Evolutionary conservation across 2,797 vertebrate species (phyloP).

Genomic region (Neomorphus geoffroyi): DNA sequence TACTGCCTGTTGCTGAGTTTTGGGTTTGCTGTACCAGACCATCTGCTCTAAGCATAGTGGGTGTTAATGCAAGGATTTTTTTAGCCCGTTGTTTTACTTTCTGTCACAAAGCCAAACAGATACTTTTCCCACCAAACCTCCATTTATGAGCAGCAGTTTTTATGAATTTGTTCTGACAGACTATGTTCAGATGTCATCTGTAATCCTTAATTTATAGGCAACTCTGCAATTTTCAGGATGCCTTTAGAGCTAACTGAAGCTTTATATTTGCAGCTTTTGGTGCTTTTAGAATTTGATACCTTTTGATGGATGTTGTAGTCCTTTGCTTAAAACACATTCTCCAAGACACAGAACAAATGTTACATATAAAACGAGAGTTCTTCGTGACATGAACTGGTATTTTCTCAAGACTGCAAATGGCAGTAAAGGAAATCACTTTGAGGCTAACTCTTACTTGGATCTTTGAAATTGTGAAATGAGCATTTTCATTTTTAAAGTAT

Average conservation of each 20-base stretch:
- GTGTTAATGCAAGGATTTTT: neutral
- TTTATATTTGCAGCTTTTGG: neutral
- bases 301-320: neutral
- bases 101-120: neutral
- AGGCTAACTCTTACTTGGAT: neutral
- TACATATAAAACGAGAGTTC: neutral
- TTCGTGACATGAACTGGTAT: accelerated
- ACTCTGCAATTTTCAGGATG: neutral
- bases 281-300: neutral
- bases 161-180: neutral
- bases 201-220: neutral
- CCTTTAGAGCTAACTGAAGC: neutral
- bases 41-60: neutral
- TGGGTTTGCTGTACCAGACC: neutral
- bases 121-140: neutral
- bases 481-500: neutral
- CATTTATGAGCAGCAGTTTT: neutral
- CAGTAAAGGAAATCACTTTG: neutral
- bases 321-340: neutral
- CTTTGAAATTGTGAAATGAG: neutral
- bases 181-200: neutral
- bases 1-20: neutral
- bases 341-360: neutral
- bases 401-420: neutral
- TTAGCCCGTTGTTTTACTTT: neutral